Conservation (phyloP, 2,888 invertebrate genomes). For the Tethea ocularis region DNA sequence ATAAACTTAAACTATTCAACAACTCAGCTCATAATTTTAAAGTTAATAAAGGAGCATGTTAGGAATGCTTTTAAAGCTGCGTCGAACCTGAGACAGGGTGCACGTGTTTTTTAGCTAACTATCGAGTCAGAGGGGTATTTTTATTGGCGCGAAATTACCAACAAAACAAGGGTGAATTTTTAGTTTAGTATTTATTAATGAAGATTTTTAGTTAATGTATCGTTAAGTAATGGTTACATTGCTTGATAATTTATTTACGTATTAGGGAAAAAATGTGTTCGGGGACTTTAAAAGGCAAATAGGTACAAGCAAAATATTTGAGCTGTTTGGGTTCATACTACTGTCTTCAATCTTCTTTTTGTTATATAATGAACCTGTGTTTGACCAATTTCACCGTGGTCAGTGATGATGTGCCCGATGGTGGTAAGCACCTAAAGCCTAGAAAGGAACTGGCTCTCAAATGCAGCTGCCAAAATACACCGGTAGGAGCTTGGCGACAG, state of each 20-base stretch:
- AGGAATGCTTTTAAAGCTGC: conserved; percentile 46
- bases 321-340: too few species aligned
- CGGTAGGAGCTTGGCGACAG: too few species aligned
- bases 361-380: too few species aligned
- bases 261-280: too few species aligned
- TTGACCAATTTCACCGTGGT: too few species aligned
- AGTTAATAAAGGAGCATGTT: conserved; percentile 53
- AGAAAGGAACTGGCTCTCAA: too few species aligned
- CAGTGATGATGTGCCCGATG: too few species aligned
- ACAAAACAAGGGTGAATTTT: conserved; percentile 1
- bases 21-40: conserved; percentile 22
- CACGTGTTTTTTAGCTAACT: conserved; percentile 15
- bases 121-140: conserved; percentile 12
- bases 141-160: not conserved
- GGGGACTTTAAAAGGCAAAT: too few species aligned
- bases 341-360: too few species aligned
- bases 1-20: conserved; percentile 24
- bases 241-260: not conserved
- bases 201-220: conserved; percentile 3
- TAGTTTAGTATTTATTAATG: conserved; percentile 2
- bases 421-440: too few species aligned
- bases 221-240: not conserved
- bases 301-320: too few species aligned
- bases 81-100: conserved; percentile 24
- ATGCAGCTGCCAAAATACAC: too few species aligned